Conservation (phyloP, 1,140 invertebrate species). For the Drosophila tristis region DNA sequence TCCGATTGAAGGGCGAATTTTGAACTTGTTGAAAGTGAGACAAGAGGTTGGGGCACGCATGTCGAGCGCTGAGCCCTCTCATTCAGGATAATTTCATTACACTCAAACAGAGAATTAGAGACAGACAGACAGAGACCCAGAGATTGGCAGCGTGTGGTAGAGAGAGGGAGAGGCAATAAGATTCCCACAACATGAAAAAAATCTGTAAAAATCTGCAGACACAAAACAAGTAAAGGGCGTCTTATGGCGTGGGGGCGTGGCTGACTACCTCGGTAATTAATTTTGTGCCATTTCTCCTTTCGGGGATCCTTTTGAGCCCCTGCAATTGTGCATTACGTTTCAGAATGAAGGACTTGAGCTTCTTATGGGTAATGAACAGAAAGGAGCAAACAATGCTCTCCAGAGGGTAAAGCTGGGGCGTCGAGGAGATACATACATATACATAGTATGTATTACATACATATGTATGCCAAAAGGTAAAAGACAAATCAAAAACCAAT, state of each 20-base stretch:
- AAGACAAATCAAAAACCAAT: constrained; percentile 77
- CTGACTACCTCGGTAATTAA: constrained; percentile 63
- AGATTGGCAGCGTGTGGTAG: neutral
- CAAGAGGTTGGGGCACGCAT: constrained; percentile 12
- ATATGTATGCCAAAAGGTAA: constrained; percentile 31
- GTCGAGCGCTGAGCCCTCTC: constrained; percentile 7
- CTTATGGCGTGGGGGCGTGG: constrained; percentile 39
- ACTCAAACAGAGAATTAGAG: constrained; percentile 24
- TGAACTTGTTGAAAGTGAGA: constrained; percentile 45
- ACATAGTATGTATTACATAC: no score
- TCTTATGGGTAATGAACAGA: constrained; percentile 70
- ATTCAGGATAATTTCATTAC: constrained; percentile 54
- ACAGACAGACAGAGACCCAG: constrained; percentile 46
- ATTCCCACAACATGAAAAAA: constrained; percentile 13
- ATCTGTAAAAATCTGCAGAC: constrained; percentile 27
- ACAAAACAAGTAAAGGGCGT: constrained; percentile 72
- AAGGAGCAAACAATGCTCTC: constrained; percentile 20
- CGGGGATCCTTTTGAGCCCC: constrained; percentile 30
- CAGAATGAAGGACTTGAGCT: constrained; percentile 54
- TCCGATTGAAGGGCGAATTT: constrained; percentile 66
- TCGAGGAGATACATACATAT: neutral
- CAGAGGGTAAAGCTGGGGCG: neutral
- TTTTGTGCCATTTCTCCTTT: constrained; percentile 58
- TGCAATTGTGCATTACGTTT: constrained; percentile 45
- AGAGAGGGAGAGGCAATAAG: constrained; percentile 59